phyloP scores from a whole-genome alignment of 1,140 invertebrate genomes.

The Camponotus vicinus region DNA sequence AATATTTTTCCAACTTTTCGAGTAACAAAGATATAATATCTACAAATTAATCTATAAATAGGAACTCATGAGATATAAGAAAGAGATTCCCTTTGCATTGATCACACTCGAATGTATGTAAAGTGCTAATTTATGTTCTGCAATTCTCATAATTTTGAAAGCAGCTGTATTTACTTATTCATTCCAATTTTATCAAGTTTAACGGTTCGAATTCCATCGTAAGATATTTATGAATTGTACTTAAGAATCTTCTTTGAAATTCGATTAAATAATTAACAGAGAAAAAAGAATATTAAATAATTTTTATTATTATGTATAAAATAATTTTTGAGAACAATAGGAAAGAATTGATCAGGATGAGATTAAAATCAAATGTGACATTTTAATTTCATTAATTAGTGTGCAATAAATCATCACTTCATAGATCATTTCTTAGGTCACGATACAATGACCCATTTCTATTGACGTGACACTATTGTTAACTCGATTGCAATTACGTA shows the following conservation, averaged over 20 bases:
- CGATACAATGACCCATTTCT: conserved; percentile 79
- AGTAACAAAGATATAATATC: not conserved
- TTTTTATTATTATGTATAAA: not conserved
- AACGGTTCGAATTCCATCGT: not conserved
- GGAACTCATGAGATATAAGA: conserved; percentile 53
- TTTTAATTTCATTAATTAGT: conserved; percentile 75
- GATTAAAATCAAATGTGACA: conserved; percentile 43
- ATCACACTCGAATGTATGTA: not conserved
- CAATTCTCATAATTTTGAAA: conserved; percentile 51
- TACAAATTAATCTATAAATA: conserved; percentile 66
- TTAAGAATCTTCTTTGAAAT: conserved; percentile 20
- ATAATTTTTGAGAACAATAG: conserved; percentile 21
- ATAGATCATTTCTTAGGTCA: conserved; percentile 36
- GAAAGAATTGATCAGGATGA: conserved; percentile 25
- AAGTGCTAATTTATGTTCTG: conserved; percentile 23
- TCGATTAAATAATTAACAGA: conserved; percentile 5
- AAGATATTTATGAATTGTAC: not conserved
- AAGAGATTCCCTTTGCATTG: conserved; percentile 19
- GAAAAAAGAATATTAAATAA: not conserved
- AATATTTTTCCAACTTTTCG: not conserved
- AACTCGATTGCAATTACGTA: conserved; percentile 63
- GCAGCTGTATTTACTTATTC: conserved; percentile 50
- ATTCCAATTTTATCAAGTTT: conserved; percentile 14
- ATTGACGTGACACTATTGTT: conserved; percentile 57
- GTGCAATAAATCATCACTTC: conserved; percentile 61